A percentile compares a stretch with the other conserved stretches of the same genome.
Conservation (phyloP, 2,888 invertebrate genomes). For the Listrodromus nycthemerus region DNA sequence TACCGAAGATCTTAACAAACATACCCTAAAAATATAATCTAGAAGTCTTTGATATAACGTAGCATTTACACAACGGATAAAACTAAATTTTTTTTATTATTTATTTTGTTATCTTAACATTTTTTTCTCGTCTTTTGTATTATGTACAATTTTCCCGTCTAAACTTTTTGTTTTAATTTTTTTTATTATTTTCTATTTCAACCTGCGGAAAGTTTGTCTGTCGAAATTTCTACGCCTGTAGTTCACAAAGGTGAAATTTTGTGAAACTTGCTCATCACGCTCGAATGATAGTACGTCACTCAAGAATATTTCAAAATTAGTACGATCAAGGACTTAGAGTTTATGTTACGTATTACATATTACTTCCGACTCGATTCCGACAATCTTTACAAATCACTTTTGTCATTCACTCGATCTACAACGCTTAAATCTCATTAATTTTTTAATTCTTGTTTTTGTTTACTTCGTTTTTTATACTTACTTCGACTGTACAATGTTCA, state of each 20-base stretch:
- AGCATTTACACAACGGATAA: slow-evolving; percentile 65
- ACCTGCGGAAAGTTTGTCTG: neutral
- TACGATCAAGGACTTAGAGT: slow-evolving; percentile 50
- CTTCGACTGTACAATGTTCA: slow-evolving; percentile 32
- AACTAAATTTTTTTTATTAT: slow-evolving; percentile 46
- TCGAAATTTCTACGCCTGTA: slow-evolving; percentile 17
- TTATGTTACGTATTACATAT: slow-evolving; percentile 52
- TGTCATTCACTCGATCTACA: slow-evolving; percentile 24
- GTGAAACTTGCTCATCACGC: slow-evolving; percentile 4
- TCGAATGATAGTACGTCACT: slow-evolving; percentile 15
- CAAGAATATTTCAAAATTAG: slow-evolving; percentile 38
- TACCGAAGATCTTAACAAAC: slow-evolving; percentile 57
- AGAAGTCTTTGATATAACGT: slow-evolving; percentile 74
- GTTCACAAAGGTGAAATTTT: slow-evolving; percentile 17
- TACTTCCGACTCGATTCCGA: slow-evolving; percentile 4
- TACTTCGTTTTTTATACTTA: neutral
- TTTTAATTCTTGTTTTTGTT: neutral
- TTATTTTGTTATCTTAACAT: slow-evolving; percentile 42
- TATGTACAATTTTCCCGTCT: slow-evolving; percentile 59
- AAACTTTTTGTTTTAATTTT: slow-evolving; percentile 29
- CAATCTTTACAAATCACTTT: slow-evolving; percentile 41
- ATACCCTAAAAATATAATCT: slow-evolving; percentile 74
- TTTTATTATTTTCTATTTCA: neutral
- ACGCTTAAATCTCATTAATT: slow-evolving; percentile 35
- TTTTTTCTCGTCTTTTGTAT: slow-evolving; percentile 53